phyloP scores from a whole-genome alignment of 2,797 vertebrate genomes.

The Pantherophis vulpinus region DNA sequence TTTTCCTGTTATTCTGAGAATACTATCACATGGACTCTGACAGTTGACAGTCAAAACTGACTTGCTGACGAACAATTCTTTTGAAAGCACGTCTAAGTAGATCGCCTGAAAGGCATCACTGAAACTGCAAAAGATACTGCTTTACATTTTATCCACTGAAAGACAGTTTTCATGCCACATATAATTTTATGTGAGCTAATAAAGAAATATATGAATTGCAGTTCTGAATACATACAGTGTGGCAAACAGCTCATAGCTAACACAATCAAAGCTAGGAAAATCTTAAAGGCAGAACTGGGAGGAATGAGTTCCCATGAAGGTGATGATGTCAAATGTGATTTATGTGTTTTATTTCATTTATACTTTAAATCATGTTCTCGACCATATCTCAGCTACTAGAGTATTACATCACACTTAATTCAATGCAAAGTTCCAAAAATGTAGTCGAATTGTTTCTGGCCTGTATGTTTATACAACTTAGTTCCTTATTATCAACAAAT shows the following conservation, averaged over 20 bases:
- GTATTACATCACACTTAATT: background rate
- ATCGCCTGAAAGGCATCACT: background rate
- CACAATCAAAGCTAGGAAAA: background rate
- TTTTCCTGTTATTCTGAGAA: constrained; percentile 2
- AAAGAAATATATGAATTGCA: background rate
- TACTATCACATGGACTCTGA: background rate
- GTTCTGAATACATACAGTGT: background rate
- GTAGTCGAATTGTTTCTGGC: background rate
- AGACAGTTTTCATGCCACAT: background rate
- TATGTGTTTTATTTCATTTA: background rate
- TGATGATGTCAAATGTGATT: background rate
- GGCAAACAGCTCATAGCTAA: background rate
- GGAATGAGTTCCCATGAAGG: background rate
- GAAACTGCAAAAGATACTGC: background rate
- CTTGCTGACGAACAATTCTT: background rate
- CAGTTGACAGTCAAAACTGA: background rate
- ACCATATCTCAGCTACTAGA: background rate
- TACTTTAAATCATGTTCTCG: background rate
- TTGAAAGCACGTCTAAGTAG: background rate
- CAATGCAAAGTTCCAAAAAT: background rate
- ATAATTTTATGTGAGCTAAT: background rate
- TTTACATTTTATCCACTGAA: background rate
- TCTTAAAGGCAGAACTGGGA: background rate
- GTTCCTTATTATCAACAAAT: background rate
- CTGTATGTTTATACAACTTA: background rate